phyloP scores from a whole-genome alignment of 2,797 vertebrate species.

The Xiphophorus birchmanni region DNA sequence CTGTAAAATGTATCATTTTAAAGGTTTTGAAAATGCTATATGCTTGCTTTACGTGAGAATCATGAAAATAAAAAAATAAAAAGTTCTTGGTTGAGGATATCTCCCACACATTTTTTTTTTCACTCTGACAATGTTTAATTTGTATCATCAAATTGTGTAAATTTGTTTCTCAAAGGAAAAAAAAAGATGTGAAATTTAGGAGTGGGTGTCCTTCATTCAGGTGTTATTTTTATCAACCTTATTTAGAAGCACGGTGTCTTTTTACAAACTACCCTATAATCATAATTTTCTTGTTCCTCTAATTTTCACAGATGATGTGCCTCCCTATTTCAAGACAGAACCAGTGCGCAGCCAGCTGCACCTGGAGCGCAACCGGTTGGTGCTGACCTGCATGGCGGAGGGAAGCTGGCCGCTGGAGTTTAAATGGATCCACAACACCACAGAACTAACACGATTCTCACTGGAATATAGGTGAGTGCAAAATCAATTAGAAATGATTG shows the following conservation, averaged over 20 bases:
- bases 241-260: constrained; percentile 9
- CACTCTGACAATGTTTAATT: constrained; percentile 5
- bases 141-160: background rate
- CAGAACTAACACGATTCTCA: constrained; percentile 93
- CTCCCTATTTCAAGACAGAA: constrained; percentile 98
- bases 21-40: background rate
- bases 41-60: background rate
- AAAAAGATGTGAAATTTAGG: constrained; percentile 8
- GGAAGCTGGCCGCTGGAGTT: constrained; percentile 99
- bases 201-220: constrained; percentile 10
- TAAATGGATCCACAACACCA: constrained; percentile 95
- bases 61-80: background rate
- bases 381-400: constrained; percentile 98
- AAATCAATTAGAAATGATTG: background rate
- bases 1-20: background rate
- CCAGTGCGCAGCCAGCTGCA: constrained; percentile 93
- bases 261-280: background rate
- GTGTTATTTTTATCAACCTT: background rate
- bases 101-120: background rate
- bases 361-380: constrained; percentile 94
- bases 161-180: constrained; percentile 10
- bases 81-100: constrained; percentile 5
- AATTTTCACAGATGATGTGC: constrained; percentile 87
- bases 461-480: constrained; percentile 91
- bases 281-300: background rate